Evolutionary conservation across 2,888 invertebrate genomes (phyloP).

Genomic region (Scaptomyza reducta): DNA sequence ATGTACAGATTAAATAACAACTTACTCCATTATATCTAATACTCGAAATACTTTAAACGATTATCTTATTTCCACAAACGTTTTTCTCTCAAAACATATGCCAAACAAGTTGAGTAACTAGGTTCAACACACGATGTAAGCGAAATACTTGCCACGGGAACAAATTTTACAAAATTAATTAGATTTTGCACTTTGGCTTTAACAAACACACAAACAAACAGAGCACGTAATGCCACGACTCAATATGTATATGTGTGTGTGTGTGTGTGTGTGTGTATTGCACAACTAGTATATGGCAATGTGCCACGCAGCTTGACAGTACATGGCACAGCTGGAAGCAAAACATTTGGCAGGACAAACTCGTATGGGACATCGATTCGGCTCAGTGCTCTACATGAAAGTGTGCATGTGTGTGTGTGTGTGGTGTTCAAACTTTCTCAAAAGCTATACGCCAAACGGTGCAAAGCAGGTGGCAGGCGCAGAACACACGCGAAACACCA

Average conservation of each 20-base stretch:
- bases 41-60: no score
- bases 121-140: conserved; percentile 39
- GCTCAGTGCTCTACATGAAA: conserved; percentile 3
- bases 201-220: conserved; percentile 22
- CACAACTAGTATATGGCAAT: conserved; percentile 37
- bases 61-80: background rate
- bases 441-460: conserved; percentile 22
- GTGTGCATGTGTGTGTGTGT: conserved; percentile 4
- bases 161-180: conserved; percentile 75
- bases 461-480: conserved; percentile 43
- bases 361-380: conserved; percentile 19
- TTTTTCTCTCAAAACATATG: conserved; percentile 25
- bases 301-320: conserved; percentile 47
- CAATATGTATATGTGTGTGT: conserved; percentile 1
- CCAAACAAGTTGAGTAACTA: conserved; percentile 54
- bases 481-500: conserved; percentile 3
- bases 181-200: conserved; percentile 54
- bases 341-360: conserved; percentile 25
- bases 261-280: conserved; percentile 15
- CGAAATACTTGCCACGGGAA: conserved; percentile 57
- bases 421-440: conserved; percentile 38
- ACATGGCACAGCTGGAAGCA: conserved; percentile 33
- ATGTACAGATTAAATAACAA: no score
- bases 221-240: conserved; percentile 26
- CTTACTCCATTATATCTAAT: no score